A percentile compares a stretch with the other conserved stretches of the same genome.
phyloP scores from a whole-genome alignment of 2,888 invertebrate species.

The Acleris holmiana region DNA sequence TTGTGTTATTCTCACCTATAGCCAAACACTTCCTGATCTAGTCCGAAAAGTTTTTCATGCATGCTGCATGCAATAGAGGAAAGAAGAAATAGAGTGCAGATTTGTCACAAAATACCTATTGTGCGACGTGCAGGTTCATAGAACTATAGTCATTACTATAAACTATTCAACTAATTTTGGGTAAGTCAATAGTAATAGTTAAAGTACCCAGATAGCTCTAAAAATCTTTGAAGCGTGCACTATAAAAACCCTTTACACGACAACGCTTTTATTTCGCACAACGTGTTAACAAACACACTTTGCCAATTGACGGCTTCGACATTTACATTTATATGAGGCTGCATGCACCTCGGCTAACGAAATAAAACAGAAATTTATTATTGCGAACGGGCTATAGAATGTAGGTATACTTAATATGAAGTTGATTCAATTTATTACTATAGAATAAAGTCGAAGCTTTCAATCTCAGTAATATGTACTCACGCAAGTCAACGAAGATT shows the following conservation, averaged over 20 bases:
- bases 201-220: constrained; percentile 31
- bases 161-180: constrained; percentile 17
- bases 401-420: too few species aligned
- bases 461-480: constrained; percentile 31
- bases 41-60: constrained; percentile 92
- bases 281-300: constrained; percentile 20
- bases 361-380: constrained; percentile 14
- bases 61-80: constrained; percentile 90
- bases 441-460: constrained; percentile 21
- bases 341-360: not conserved
- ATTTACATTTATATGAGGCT: constrained; percentile 33
- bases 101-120: constrained; percentile 49
- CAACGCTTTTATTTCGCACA: constrained; percentile 18
- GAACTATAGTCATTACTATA: constrained; percentile 17
- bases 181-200: constrained; percentile 25
- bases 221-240: constrained; percentile 21
- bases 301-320: constrained; percentile 28
- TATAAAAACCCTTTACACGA: constrained; percentile 14
- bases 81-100: constrained; percentile 79
- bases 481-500: constrained; percentile 40
- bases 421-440: constrained; percentile 27
- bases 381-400: not conserved
- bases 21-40: constrained; percentile 90
- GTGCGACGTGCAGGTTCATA: constrained; percentile 53
- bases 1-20: constrained; percentile 82